Base-by-base conservation (phyloP, 2,113 vertebrate species). In the Thinocorus orbignyianus region DNA sequence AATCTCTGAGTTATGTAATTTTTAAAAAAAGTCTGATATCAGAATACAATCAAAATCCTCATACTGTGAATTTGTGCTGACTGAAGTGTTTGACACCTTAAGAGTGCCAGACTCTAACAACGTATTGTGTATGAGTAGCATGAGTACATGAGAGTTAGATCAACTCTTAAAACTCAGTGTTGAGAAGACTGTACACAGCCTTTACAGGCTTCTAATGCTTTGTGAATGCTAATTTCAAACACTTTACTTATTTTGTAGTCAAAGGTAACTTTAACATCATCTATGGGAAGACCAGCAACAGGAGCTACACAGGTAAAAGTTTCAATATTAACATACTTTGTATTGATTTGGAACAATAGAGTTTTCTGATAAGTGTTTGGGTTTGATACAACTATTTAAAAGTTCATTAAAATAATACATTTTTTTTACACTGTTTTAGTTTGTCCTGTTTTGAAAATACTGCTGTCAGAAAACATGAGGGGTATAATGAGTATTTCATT, bases 271-370 rank as follows among this genome's bases (percentile, higher is more conserved):
- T 91, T 99, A 95, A 89, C 95, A 60, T 99, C 99, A 52, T 99
- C 99, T 41, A 94, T 98, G 98, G 99, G 99, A 97, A 98, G 99
- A 97, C 99, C 99, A 6, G 66, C 98, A 98, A 99, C 99, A 93
- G 99, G 99, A 96, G 96, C 98, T 94, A 95, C 99, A 71, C 99
- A 99, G 99, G 99, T 99, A 98, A 98, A 86, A 49, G 28, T 94
- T 93, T 16, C 49, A 66, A 24, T 94, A 60, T 60, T 91, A 85
- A 39, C 48, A 39, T 82, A 49, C 82, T 76, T 93, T 76, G 14
- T 71, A 19, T 86, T 60, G 39, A 85, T 77, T 87, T 88, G n/a
- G 10, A 79, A 39, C 49, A 46, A 3, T 79, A 1, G 41, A 14
- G 9, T 76, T 93, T 82, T 91, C 46, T 81, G 54, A 7, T 14